Percentiles rank a stretch among this genome's conserved stretches.
Conservation (phyloP, 2,888 invertebrate species). For the Hydriomena furcata region DNA sequence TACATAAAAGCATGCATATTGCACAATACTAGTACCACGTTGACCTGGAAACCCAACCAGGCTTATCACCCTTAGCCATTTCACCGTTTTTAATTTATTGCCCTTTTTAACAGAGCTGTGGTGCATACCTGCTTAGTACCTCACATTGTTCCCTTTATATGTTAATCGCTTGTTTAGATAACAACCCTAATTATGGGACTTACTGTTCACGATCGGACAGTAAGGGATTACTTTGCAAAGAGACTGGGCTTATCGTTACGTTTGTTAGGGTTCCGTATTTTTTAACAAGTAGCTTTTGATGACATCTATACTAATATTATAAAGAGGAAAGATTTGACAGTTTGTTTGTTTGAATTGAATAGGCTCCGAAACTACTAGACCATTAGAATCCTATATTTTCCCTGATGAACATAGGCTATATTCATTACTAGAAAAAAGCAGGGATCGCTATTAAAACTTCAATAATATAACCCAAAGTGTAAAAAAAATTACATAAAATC, state of each 20-base stretch:
- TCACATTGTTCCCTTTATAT: neutral
- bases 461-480: no score
- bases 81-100: constrained; percentile 41
- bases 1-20: neutral
- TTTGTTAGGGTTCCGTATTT: no score
- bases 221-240: constrained; percentile 10
- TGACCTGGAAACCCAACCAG: constrained; percentile 30
- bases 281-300: constrained; percentile 16
- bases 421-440: no score
- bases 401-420: no score
- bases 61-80: constrained; percentile 39
- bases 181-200: constrained; percentile 25
- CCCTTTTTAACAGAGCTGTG: constrained; percentile 27
- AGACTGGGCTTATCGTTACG: neutral
- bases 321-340: no score
- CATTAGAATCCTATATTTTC: no score
- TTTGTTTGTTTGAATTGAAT: no score
- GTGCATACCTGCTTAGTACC: constrained; percentile 9
- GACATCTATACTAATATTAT: no score
- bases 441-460: no score
- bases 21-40: constrained; percentile 4
- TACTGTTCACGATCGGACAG: constrained; percentile 17
- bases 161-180: constrained; percentile 25
- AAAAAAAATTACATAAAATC: no score
- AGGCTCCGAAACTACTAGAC: no score